Base-by-base conservation (phyloP, 2,113 vertebrate species). In the Cephalopterus ornatus region DNA sequence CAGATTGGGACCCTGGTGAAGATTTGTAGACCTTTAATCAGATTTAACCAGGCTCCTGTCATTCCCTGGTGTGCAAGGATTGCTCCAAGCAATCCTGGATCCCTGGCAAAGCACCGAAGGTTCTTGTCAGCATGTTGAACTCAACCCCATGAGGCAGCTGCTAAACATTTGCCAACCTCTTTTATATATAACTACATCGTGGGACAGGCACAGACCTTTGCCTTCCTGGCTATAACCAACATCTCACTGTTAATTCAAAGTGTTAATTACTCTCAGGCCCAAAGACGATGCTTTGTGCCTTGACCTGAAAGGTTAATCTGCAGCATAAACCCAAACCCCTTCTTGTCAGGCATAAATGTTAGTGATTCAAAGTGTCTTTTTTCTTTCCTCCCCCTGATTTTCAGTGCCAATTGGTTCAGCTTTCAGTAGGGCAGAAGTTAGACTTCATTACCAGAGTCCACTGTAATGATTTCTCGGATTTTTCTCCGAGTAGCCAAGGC, bases 381-480 rank as follows among this genome's bases (percentile, higher is more conserved):
- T 21, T 30, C 74, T 72, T n/a, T 16, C 59, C 63, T 41, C 39
- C 67, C 58, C 47, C 58, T 11, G 41, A 26, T 41, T 93, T 89
- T 66, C 67, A 26, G 56, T 96, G 74, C 86, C 88, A 65, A n/a
- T 32, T 74, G 9, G 19, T 75, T 92, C 32, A 53, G 73, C 90
- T 85, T 94, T 94, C 84, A 92, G 94, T 74, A 58, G 72, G 94
- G 84, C 75, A 93, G 81, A 86, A 94, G 83, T 93, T 97, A 82
- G 62, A 63, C 92, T 97, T 91, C 74, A 16, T 95, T 80, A 84
- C 93, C 91, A 46, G 91, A 95, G 73, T 94, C 96, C 93, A 76
- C 72, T 96, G 77, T 97, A 83, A 95, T 88, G 85, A 95, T 95
- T 85, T 97, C 58, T 93, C 70, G 71, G 93, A 92, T 97, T 88